phyloP scores from a whole-genome alignment of 1,140 invertebrate genomes.

The Drosophila trapezifrons region DNA sequence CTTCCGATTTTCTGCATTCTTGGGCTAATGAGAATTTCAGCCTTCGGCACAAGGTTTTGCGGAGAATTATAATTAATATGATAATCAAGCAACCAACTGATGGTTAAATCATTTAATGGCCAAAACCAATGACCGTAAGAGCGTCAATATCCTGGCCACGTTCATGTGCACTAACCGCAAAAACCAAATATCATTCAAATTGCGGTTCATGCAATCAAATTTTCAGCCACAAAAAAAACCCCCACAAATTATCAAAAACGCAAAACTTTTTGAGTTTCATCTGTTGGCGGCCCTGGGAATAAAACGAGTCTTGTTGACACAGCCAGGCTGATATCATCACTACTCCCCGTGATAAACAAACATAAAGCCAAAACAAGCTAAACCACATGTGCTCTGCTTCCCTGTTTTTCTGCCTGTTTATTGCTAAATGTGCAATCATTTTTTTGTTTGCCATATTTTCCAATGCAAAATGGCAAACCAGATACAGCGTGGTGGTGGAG shows the following conservation, averaged over 20 bases:
- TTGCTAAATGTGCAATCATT: constrained; percentile 68
- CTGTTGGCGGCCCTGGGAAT: constrained; percentile 35
- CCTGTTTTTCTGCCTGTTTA: constrained; percentile 44
- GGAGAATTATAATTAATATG: constrained; percentile 44
- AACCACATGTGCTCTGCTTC: constrained; percentile 53
- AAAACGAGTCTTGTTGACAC: constrained; percentile 46
- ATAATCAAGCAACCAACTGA: constrained; percentile 23
- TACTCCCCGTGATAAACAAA: constrained; percentile 13
- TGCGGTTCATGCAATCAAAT: constrained; percentile 68
- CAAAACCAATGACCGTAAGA: constrained; percentile 30
- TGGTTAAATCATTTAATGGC: constrained; percentile 47
- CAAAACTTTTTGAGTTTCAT: constrained; percentile 33
- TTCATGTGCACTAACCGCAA: constrained; percentile 37
- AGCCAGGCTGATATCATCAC: constrained; percentile 2
- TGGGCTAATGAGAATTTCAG: constrained; percentile 63
- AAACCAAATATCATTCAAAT: constrained; percentile 77
- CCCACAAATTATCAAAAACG: constrained; percentile 30
- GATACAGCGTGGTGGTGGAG: not conserved
- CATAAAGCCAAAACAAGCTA: constrained; percentile 50
- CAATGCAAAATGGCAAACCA: constrained; percentile 24
- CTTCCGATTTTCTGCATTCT: constrained; percentile 61
- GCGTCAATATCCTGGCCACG: constrained; percentile 23
- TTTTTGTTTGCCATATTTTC: constrained; percentile 34
- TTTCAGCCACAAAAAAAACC: constrained; percentile 30
- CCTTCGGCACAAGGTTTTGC: constrained; percentile 1